These are phyloP conservation scores for Lepus oiostolus DNA, from an alignment of 2,797 vertebrate genomes.

Conservation along the genomic window DNA sequence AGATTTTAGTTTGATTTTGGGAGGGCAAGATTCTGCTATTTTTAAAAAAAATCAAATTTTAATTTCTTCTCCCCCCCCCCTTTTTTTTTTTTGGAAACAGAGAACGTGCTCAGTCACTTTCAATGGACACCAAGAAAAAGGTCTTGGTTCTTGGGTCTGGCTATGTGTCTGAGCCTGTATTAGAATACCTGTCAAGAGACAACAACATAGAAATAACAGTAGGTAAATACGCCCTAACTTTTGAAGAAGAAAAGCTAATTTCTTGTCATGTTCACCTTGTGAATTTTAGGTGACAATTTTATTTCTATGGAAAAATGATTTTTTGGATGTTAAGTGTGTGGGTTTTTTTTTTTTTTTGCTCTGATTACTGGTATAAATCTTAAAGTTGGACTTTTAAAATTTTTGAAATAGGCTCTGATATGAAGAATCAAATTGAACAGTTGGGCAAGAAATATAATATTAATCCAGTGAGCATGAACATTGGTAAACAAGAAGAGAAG, in stretches of 20 bases:
- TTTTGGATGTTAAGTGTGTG: constrained; percentile 12
- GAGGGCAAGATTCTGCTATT: neutral
- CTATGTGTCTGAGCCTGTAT: constrained; percentile 95
- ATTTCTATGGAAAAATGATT: constrained; percentile 3
- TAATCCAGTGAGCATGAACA: constrained; percentile 92
- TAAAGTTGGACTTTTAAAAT: constrained; percentile 32
- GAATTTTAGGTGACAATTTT: constrained; percentile 41
- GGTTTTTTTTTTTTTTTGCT: neutral
- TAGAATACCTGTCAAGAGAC: constrained; percentile 96
- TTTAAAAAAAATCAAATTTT: neutral
- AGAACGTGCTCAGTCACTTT: constrained; percentile 84
- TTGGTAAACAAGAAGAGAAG: constrained; percentile 91
- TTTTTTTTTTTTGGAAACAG: constrained; percentile 76
- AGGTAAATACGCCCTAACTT: constrained; percentile 90
- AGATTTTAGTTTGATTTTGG: neutral
- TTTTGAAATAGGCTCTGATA: constrained; percentile 91
- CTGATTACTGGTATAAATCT: constrained; percentile 18
- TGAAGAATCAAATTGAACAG: constrained; percentile 93
- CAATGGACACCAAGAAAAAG: constrained; percentile 90
- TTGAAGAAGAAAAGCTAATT: constrained; percentile 19
- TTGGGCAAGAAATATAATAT: constrained; percentile 92
- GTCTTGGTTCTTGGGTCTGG: constrained; percentile 96
- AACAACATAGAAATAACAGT: constrained; percentile 92
- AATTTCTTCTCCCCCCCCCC: rapidly evolving
- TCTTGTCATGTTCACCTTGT: neutral